phyloP scores from a whole-genome alignment of 1,140 invertebrate species.

The Diuraphis noxia region DNA sequence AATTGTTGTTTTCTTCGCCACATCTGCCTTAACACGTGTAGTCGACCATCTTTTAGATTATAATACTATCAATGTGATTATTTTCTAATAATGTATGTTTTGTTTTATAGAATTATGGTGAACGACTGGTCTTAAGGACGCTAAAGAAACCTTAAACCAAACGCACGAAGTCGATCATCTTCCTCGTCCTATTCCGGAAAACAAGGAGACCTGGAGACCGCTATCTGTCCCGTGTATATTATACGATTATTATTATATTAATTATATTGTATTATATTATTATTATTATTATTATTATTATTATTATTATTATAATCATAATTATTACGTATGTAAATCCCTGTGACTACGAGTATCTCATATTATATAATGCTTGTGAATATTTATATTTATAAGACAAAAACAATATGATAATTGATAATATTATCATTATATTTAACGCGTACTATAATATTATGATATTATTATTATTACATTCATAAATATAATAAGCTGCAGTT shows the following conservation, averaged over 20 bases:
- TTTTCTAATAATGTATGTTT: background rate
- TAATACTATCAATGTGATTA: background rate
- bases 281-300: conserved; percentile 32
- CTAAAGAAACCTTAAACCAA: background rate
- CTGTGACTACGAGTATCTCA: conserved; percentile 46
- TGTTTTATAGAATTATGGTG: background rate
- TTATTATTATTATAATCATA: conserved; percentile 21
- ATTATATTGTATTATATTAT: conserved; percentile 29
- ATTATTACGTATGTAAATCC: conserved; percentile 22
- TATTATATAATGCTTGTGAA: conserved; percentile 41
- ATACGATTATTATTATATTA: conserved; percentile 31
- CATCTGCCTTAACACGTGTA: background rate
- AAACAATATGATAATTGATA: conserved; percentile 10
- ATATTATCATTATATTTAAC: background rate
- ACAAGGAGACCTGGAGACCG: background rate
- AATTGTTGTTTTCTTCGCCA: too few relatives aligned
- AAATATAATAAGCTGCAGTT: background rate
- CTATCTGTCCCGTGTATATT: conserved; percentile 14
- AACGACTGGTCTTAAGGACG: background rate
- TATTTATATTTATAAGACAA: conserved; percentile 41
- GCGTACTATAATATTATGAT: background rate
- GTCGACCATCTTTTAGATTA: background rate
- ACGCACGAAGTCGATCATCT: background rate
- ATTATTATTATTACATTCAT: background rate
- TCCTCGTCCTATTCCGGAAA: background rate